Percentiles rank a stretch among this genome's conserved stretches.
Conservation (phyloP, 2,113 vertebrate genomes). For the Peucedramus taeniatus region DNA sequence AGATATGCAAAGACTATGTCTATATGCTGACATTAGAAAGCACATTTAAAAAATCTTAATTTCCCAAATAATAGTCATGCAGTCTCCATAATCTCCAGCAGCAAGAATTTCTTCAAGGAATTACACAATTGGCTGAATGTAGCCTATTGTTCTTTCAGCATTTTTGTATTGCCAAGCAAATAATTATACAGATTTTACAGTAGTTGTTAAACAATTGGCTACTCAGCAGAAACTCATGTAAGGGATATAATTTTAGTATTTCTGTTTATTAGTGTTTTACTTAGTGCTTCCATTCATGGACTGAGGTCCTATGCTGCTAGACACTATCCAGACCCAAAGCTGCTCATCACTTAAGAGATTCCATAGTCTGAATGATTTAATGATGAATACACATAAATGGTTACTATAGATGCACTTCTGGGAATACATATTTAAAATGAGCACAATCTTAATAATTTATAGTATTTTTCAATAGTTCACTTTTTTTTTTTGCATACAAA, state of each 20-base stretch:
- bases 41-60: neutral
- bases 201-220: neutral
- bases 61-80: neutral
- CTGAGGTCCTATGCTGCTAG: neutral
- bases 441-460: neutral
- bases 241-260: neutral
- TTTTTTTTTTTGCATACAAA: neutral
- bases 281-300: neutral
- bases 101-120: neutral
- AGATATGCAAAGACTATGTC: neutral
- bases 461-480: neutral
- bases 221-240: neutral
- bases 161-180: neutral
- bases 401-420: neutral
- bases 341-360: neutral
- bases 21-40: neutral
- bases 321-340: neutral
- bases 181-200: neutral
- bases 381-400: neutral
- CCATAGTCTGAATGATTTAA: neutral
- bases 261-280: neutral
- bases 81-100: neutral
- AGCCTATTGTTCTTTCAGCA: neutral
- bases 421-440: neutral
- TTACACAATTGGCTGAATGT: neutral